Percentiles rank a stretch among this genome's conserved stretches.
phyloP scores from a whole-genome alignment of 2,113 vertebrate genomes.

The Callipepla californica region DNA sequence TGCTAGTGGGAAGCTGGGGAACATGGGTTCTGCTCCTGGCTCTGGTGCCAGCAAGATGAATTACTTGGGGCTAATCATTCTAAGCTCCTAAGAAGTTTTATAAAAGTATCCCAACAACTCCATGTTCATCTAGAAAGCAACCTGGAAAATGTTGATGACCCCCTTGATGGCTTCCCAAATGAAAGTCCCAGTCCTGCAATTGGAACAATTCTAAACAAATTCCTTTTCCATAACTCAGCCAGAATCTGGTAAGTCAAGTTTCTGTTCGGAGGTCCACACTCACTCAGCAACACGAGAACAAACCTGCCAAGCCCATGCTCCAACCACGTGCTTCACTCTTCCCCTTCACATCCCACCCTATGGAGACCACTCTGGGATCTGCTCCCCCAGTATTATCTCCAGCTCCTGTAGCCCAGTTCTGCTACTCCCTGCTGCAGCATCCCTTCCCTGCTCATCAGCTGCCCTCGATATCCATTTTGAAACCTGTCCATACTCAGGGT shows the following conservation, averaged over 20 bases:
- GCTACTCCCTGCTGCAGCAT: not conserved
- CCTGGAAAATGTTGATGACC: not conserved
- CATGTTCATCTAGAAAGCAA: not conserved
- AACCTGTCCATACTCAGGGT: fast-evolving
- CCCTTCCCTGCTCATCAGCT: not conserved
- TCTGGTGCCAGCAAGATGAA: not conserved
- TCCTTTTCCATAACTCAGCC: not conserved
- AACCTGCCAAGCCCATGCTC: not conserved
- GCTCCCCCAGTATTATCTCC: not conserved
- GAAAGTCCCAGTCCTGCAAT: not conserved
- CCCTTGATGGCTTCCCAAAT: not conserved
- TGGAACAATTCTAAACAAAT: not conserved
- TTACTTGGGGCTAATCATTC: not conserved
- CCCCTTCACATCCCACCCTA: not conserved
- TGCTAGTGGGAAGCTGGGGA: not conserved
- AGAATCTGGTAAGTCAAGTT: not conserved
- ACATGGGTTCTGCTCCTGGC: not conserved
- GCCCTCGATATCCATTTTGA: not conserved
- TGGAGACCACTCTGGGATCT: not conserved
- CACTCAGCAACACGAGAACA: not conserved
- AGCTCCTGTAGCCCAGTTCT: not conserved
- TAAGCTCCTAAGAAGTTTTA: not conserved
- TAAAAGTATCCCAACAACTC: not conserved
- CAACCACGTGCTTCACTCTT: not conserved
- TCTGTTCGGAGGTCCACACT: not conserved